Evolutionary conservation across 2,113 vertebrate genomes (phyloP).

Genomic region (Sinocyclocheilus anophthalmus): DNA sequence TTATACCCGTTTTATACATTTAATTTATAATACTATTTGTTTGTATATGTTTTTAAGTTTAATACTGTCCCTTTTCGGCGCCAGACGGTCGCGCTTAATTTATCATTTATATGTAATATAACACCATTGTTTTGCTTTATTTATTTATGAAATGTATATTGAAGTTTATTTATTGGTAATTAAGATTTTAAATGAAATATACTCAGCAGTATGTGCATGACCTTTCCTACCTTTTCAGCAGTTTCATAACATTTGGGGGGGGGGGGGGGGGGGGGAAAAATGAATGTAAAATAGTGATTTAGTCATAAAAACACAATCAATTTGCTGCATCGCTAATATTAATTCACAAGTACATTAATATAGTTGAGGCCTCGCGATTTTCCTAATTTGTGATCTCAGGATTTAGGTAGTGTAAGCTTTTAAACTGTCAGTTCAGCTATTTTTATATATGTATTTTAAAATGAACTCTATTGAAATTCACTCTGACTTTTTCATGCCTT

Average conservation of each 20-base stretch:
- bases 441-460: not conserved
- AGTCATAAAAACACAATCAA: not conserved
- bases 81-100: no score
- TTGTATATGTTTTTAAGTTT: no score
- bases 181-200: not conserved
- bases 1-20: not conserved
- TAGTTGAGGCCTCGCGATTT: not conserved
- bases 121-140: no score
- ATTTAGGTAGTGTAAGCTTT: not conserved
- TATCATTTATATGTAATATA: no score
- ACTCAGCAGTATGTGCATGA: not conserved
- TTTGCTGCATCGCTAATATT: not conserved
- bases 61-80: no score
- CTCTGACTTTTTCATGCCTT: not conserved
- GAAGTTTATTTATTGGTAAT: no score
- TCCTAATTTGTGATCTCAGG: not conserved
- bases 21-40: not conserved
- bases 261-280: no score
- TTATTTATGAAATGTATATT: no score
- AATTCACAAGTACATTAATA: not conserved
- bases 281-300: no score
- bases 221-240: not conserved
- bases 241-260: not conserved
- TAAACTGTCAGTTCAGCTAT: not conserved
- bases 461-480: not conserved